Evolutionary conservation across 2,888 invertebrate genomes (phyloP).

Genomic region (Dioctria rufipes): DNA sequence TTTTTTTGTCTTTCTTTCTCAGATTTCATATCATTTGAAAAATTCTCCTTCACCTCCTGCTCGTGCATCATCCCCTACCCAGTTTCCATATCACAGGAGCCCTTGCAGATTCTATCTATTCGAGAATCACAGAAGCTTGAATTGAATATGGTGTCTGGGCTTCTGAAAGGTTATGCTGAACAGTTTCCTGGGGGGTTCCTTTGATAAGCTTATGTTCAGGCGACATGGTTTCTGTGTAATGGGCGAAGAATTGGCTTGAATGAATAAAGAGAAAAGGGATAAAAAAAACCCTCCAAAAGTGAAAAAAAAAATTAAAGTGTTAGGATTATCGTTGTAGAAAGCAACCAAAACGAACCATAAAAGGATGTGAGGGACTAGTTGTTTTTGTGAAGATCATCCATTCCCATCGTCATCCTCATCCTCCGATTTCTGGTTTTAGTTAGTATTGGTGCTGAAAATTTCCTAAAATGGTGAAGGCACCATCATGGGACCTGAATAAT

Average conservation of each 20-base stretch:
- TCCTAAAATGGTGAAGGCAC: neutral
- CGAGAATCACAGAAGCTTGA: neutral
- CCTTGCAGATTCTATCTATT: neutral
- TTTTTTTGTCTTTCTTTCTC: neutral
- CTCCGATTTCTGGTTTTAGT: neutral
- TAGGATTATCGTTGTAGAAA: neutral
- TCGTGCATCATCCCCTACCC: neutral
- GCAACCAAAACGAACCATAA: neutral
- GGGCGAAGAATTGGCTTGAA: neutral
- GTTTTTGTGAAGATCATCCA: neutral
- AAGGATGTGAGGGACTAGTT: too few relatives aligned
- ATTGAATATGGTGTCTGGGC: neutral
- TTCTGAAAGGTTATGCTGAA: neutral
- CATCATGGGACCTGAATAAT: slow-evolving; percentile 12
- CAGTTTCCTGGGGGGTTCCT: neutral
- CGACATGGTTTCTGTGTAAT: neutral
- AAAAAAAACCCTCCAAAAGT: neutral
- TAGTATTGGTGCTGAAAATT: neutral
- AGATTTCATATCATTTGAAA: neutral
- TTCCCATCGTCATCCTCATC: neutral
- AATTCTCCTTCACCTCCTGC: neutral
- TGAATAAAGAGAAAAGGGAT: neutral
- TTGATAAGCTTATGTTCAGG: slow-evolving; percentile 15
- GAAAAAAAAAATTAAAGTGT: neutral
- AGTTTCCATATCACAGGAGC: neutral